Base-by-base conservation (phyloP, 1,140 invertebrate genomes). In the Macrocentrus cingulum region DNA sequence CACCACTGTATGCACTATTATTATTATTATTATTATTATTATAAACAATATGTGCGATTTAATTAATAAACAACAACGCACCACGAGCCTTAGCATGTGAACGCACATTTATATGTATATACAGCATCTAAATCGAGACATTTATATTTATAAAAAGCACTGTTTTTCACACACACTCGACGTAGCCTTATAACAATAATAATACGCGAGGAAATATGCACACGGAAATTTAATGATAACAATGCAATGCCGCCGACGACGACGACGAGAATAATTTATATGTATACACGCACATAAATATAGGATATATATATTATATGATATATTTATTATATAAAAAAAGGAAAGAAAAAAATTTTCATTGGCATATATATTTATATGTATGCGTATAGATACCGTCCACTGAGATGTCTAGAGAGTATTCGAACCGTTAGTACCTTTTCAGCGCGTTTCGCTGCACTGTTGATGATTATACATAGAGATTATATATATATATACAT, bases 21-120 rank as follows among this genome's bases (percentile, higher is more conserved):
- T n/a, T n/a, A n/a, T n/a, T n/a, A n/a, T n/a, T n/a, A n/a, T n/a
- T n/a, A n/a, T n/a, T n/a, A n/a, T n/a, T n/a, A n/a, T n/a, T n/a
- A n/a, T n/a, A 29, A 4, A 29, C 25, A 34, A 23, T 32, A 49
- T 16, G 1, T 29, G 20, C 6, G 1, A 48, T 16, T 16, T 15
- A 16, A 44, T 45, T 6, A 13, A 32, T 15, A 22, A 39, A 22
- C 6, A 39, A 52, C 23, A 20, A 48, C 13, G 56, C 56, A 51
- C 56, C 56, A 46, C 20, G 41, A 37, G 57, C 57, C 49, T 59
- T 59, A 48, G 57, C 57, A 59, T 54, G 57, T 36, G 54, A 59
- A 23, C 18, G 50, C 50, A 53, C 57, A 54, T 23, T 22, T 60
- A 20, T 42, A 37, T 34, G 25, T 36, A 19, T 45, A 56, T 45